phyloP scores from a whole-genome alignment of 2,797 vertebrate species.

The Etheostoma perlongum region DNA sequence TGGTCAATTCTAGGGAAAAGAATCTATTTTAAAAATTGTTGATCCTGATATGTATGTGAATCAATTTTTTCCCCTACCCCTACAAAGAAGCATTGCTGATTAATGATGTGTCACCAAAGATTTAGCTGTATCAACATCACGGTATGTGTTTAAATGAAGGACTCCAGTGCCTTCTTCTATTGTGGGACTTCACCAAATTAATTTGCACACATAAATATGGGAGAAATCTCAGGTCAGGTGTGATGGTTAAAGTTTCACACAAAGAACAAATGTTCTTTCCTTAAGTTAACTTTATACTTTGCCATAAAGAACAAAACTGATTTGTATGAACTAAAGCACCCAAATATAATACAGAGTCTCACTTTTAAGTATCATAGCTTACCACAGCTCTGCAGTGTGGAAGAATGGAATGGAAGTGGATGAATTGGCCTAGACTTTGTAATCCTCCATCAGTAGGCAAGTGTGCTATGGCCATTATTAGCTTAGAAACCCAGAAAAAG shows the following conservation, averaged over 20 bases:
- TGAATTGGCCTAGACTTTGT: neutral
- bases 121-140: neutral
- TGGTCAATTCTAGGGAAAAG: too few species aligned
- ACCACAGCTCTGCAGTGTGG: neutral
- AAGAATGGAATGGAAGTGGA: neutral
- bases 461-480: too few species aligned
- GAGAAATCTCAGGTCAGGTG: conserved; percentile 17
- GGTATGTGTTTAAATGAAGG: neutral
- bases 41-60: too few species aligned
- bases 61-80: too few species aligned
- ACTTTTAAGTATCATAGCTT: neutral
- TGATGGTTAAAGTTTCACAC: neutral
- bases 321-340: neutral
- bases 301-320: neutral
- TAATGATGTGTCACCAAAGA: neutral
- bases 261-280: neutral
- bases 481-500: neutral
- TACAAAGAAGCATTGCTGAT: conserved; percentile 2
- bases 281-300: conserved; percentile 5
- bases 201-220: conserved; percentile 5
- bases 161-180: neutral
- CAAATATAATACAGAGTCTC: neutral
- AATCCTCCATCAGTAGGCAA: neutral
- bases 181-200: neutral
- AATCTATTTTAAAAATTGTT: too few species aligned